Percentiles rank a stretch among this genome's conserved stretches.
Conservation (phyloP, 2,797 vertebrate species). For the Crocodylus rhombifer region DNA sequence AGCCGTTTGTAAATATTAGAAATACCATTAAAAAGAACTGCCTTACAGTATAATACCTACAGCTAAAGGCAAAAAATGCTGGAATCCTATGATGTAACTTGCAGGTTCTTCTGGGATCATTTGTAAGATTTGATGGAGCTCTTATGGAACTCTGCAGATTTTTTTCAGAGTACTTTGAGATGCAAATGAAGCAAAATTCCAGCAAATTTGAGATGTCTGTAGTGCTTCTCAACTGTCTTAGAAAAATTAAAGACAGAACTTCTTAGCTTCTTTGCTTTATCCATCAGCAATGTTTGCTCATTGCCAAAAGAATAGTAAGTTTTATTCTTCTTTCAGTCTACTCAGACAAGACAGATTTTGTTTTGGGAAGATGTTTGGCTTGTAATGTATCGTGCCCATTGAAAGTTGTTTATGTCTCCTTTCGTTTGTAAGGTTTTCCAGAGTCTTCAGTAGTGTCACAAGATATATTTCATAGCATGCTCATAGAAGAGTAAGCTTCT, state of each 20-base stretch:
- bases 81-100: neutral
- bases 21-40: neutral
- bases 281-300: neutral
- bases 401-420: slow-evolving; percentile 41
- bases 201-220: neutral
- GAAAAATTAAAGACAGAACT: neutral
- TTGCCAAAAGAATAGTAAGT: slow-evolving; percentile 8
- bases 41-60: neutral
- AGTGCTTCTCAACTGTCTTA: neutral
- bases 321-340: slow-evolving; percentile 36
- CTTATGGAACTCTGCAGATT: neutral
- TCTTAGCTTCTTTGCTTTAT: neutral
- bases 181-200: neutral
- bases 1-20: neutral
- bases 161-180: neutral
- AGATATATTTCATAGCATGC: slow-evolving; percentile 18
- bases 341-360: slow-evolving; percentile 47
- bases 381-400: neutral
- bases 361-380: slow-evolving; percentile 45
- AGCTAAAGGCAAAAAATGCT: neutral
- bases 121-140: neutral
- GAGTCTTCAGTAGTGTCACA: neutral
- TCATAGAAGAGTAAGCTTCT: slow-evolving; percentile 15
- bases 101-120: neutral
- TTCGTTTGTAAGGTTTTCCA: slow-evolving; percentile 4